Base-by-base conservation (phyloP, 30 jellyfish, hydroid and myxozoan genomes). In the Catostylus mosaicus region DNA sequence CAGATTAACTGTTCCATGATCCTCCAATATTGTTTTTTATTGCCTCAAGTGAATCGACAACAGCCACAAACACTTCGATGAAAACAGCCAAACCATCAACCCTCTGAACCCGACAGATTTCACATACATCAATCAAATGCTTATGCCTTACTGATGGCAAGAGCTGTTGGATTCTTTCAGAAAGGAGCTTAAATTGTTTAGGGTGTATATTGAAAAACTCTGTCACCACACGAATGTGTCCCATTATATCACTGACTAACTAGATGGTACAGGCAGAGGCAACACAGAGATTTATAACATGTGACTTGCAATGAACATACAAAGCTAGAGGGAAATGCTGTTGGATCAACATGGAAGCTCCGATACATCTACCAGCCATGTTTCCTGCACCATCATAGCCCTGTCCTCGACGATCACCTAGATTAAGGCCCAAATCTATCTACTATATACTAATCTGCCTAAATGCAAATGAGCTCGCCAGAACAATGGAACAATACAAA, bases 21-120 rank as follows among this genome's bases (percentile, higher is more conserved):
- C 60, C 35, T 37, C 62, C 74, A 27, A 11, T 46, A 30, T 83
- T 83, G 43, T 57, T 31, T 23, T 45, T 2, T 3, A 80, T 81
- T 19, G 48, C 81, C 30, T 69, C 72, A 22, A 88, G 38, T 50
- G 89, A 43, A 16, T 56, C 80, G 18, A 65, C 79, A 54, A 80
- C 80, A 16, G 88, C 83, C 1, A n/a, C 38, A 82, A 60, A 54
- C 10, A 89, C 40, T 50, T 75, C 86, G 29, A 51, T 59, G 73
- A 89, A 75, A n/a, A n/a, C n/a, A n/a, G n/a, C n/a, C n/a, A 88
- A 61, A 46, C 97, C 91, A 35, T 76, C 89, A 35, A 89, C 46
- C 12, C 95, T 84, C 56, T 43, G 82, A 29, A 81, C n/a, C 91
- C 97, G 82, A 32, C 92, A 60, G 12, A 91, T 89, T 5, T 90